A percentile compares a stretch with the other conserved stretches of the same genome.
Conservation (phyloP, 2,113 vertebrate species). For the Solenodon paradoxus region DNA sequence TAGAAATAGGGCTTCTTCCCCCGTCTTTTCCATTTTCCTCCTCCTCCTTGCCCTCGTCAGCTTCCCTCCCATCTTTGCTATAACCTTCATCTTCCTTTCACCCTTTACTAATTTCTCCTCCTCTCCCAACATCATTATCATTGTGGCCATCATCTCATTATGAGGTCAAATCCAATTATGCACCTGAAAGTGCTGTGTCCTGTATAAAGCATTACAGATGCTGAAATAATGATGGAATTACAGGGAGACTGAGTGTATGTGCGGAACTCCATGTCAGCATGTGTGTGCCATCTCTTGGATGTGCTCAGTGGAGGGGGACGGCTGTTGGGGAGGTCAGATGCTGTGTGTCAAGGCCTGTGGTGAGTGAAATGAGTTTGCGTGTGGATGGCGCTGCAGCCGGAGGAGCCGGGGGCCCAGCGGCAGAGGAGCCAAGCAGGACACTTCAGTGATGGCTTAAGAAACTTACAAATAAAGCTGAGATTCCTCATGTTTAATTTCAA, state of each 20-base stretch:
- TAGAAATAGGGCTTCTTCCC: neutral
- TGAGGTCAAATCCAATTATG: neutral
- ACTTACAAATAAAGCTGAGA: conserved; percentile 68
- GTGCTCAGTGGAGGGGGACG: neutral
- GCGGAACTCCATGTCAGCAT: neutral
- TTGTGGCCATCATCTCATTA: neutral
- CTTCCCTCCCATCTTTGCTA: neutral
- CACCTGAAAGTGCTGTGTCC: neutral
- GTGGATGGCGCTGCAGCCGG: too few species aligned
- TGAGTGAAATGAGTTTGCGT: conserved; percentile 32
- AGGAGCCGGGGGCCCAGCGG: too few species aligned
- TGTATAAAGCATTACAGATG: neutral
- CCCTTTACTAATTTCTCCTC: neutral
- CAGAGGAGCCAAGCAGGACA: conserved; percentile 23
- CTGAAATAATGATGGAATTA: neutral
- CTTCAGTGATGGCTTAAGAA: conserved; percentile 68
- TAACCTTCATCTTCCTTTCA: neutral
- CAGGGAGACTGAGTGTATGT: neutral
- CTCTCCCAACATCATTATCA: neutral
- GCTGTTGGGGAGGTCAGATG: conserved; percentile 17
- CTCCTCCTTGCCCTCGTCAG: neutral
- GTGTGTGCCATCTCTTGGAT: neutral
- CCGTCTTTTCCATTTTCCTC: neutral
- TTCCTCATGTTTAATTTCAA: conserved; percentile 67
- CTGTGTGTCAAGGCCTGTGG: neutral